Percentiles rank a stretch among this genome's conserved stretches.
Evolutionary conservation across 2,113 vertebrate species (phyloP).

Genomic region (Larimichthys crocea): DNA sequence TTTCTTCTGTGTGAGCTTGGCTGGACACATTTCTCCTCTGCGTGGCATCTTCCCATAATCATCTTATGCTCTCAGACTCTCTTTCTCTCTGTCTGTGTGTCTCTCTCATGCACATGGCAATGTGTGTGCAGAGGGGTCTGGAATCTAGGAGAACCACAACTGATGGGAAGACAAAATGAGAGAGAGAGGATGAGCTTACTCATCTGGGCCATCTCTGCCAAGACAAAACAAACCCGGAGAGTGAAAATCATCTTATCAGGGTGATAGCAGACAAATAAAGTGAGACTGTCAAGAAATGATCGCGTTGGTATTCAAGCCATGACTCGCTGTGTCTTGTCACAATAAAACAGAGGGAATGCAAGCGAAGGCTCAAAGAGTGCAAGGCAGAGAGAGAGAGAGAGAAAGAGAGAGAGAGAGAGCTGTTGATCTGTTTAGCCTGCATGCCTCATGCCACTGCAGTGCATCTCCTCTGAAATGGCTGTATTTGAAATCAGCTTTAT

Average conservation of each 20-base stretch:
- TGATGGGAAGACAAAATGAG: slow-evolving; percentile 74
- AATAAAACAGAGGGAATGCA: slow-evolving; percentile 75
- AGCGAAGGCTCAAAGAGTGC: slow-evolving; percentile 53
- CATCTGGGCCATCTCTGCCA: slow-evolving; percentile 72
- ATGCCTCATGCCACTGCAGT: slow-evolving; percentile 67
- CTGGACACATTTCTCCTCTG: slow-evolving; percentile 64
- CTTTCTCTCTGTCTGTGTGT: background rate
- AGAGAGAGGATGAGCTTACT: slow-evolving; percentile 62
- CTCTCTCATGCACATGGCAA: slow-evolving; percentile 23
- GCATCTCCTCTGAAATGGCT: slow-evolving; percentile 67
- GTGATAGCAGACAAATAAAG: slow-evolving; percentile 77
- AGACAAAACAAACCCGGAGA: slow-evolving; percentile 75
- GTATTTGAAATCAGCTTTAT: slow-evolving; percentile 80
- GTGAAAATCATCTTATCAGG: slow-evolving; percentile 80
- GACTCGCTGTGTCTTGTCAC: slow-evolving; percentile 74
- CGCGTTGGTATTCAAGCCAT: slow-evolving; percentile 79
- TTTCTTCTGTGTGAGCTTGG: slow-evolving; percentile 51
- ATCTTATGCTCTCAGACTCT: slow-evolving; percentile 55
- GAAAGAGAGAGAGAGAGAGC: slow-evolving; percentile 37
- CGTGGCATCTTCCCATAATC: slow-evolving; percentile 64
- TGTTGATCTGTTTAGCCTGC: slow-evolving; percentile 74
- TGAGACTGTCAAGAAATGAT: slow-evolving; percentile 77
- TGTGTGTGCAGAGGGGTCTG: slow-evolving; percentile 57
- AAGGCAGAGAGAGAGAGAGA: slow-evolving; percentile 27
- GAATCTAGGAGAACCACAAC: slow-evolving; percentile 57